Evolutionary conservation across 2,888 invertebrate genomes (phyloP), one percentile per base, ranked within the genome.

Genomic region (Leucozona laternaria): DNA sequence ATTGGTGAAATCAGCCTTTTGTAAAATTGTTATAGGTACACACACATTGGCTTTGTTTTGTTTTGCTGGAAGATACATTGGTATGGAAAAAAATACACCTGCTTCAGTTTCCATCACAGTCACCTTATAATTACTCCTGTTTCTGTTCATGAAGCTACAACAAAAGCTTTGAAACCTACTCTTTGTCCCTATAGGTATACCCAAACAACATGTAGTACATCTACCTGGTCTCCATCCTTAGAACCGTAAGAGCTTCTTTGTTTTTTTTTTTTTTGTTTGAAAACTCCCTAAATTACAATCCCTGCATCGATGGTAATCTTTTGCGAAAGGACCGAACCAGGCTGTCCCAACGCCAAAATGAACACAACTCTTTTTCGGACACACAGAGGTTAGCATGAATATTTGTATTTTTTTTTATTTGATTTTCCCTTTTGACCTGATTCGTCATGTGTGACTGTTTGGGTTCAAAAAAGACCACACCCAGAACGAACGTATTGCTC

Each of bases 51-150:
- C 11, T 57, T 40, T n/a, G 57, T 28, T 31, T 20, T 13, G 10
- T 17, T 57, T 20, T 1, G 17, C 31, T 22, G 20, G n/a, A 62
- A 70, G 25, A 45, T 37, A 20, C 58, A 37, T 13, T 15, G n/a
- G 22, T 22, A 68, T 50, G 22, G 20, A 20, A 28, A 68, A 75
- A 75, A 73, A 66, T 55, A 76, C 71, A 81, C 71, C 71, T 76
- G 81, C 48, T 81, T 48, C 77, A 55, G 31, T 77, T 77, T 77
- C 77, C 71, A 71, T 64, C 57, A 34, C 37, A 75, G 43, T 28
- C 80, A 64, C 68, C 73, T 68, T 75, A 31, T 71, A 71, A 77
- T 81, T 81, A 58, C 64, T 64, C 17, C 15, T 43, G 34, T 13
- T 48, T 34, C 43, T 50, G 45, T 22, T 37, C 57, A 31, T n/a